Evolutionary conservation across 2,797 vertebrate genomes (phyloP).

Genomic region (Microcaecilia unicolor): DNA sequence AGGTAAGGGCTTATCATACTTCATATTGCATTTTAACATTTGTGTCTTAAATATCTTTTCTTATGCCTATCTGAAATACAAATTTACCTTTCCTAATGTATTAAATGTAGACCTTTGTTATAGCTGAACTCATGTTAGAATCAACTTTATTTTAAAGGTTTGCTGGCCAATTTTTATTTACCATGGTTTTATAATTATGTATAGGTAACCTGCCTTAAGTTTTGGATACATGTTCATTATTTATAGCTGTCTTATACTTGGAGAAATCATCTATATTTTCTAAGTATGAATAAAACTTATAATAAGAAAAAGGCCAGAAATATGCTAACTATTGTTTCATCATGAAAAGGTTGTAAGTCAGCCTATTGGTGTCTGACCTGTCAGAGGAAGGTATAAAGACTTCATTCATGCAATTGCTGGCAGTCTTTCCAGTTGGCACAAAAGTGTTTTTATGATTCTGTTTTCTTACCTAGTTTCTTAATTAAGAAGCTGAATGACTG

Average conservation of each 20-base stretch:
- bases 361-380: slow-evolving; percentile 57
- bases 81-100: no score
- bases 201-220: no score
- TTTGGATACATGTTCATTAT: slow-evolving; percentile 28
- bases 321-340: slow-evolving; percentile 58
- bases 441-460: slow-evolving; percentile 68
- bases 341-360: slow-evolving; percentile 67
- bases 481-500: slow-evolving; percentile 75
- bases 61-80: no score
- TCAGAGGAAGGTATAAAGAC: slow-evolving; percentile 62
- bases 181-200: no score
- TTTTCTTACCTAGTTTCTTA: slow-evolving; percentile 68
- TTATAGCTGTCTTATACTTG: slow-evolving; percentile 40
- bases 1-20: no score
- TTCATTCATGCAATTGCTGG: slow-evolving; percentile 59
- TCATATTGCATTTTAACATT: no score
- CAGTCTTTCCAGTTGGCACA: slow-evolving; percentile 61
- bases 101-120: no score
- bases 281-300: slow-evolving; percentile 42
- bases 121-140: no score
- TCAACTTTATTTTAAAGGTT: no score
- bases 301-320: slow-evolving; percentile 60
- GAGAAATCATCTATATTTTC: slow-evolving; percentile 48
- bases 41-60: no score
- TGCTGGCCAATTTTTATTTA: no score